Percentiles rank a stretch among this genome's conserved stretches.
phyloP scores from a whole-genome alignment of 2,888 invertebrate species.

The Trisateles emortualis region DNA sequence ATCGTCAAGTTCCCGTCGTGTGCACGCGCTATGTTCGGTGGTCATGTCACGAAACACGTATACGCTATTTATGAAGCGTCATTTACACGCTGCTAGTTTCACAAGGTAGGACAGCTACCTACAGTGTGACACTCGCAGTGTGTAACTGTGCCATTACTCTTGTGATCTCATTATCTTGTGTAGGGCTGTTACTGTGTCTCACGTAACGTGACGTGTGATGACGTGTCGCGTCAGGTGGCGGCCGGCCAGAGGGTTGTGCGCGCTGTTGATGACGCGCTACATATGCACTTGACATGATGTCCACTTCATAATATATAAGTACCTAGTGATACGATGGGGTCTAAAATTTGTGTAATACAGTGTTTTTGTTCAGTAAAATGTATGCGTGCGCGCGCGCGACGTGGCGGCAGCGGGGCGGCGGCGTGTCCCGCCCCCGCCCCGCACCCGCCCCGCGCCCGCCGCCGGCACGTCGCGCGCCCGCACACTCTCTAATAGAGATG shows the following conservation, averaged over 20 bases:
- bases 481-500: constrained; percentile 72
- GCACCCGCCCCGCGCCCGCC: too few relatives aligned
- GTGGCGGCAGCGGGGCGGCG: constrained; percentile 4
- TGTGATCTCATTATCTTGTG: constrained; percentile 1
- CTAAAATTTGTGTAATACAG: constrained; percentile 51
- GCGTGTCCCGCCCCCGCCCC: not conserved
- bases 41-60: not conserved
- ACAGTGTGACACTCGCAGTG: too few relatives aligned
- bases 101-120: too few relatives aligned
- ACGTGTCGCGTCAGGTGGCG: not conserved
- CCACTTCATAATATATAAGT: not conserved
- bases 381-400: constrained; percentile 9
- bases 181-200: not conserved
- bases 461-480: constrained; percentile 22
- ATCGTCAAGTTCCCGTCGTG: not conserved
- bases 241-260: not conserved
- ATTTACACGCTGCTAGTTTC: too few relatives aligned
- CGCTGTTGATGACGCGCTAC: not conserved
- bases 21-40: not conserved
- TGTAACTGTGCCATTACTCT: not conserved
- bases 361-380: constrained; percentile 41
- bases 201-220: too few relatives aligned
- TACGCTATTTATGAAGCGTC: too few relatives aligned
- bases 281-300: too few relatives aligned
- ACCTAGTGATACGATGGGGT: constrained; percentile 40